Evolutionary conservation across 2,888 invertebrate species (phyloP).

Genomic region (Noctua fimbriata): DNA sequence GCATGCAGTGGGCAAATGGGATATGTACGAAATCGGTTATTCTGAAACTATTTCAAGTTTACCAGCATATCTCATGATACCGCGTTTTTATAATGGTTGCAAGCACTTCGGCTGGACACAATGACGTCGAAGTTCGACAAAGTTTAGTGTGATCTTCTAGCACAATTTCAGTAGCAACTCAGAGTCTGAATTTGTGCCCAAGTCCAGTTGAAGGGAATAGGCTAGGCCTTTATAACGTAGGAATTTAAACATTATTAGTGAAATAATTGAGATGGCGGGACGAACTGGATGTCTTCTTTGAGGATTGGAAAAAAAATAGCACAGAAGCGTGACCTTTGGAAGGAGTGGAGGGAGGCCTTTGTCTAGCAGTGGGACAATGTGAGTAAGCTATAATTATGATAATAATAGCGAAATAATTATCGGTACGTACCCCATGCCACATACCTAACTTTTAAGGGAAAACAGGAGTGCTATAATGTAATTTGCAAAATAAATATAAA

Average conservation of each 20-base stretch:
- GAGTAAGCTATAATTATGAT: no score
- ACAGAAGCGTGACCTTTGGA: no score
- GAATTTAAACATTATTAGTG: background rate
- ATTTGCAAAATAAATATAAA: background rate
- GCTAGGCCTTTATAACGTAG: background rate
- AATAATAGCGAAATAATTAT: background rate
- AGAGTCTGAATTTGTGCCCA: background rate
- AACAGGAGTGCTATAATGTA: background rate
- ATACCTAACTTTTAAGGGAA: background rate
- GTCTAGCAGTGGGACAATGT: no score
- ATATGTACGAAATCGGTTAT: slow-evolving; percentile 41
- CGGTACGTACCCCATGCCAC: no score
- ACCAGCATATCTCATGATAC: background rate
- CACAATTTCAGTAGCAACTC: background rate
- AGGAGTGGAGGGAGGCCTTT: no score
- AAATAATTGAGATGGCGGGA: no score
- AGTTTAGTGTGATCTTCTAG: background rate
- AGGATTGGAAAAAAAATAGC: no score
- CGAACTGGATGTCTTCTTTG: no score
- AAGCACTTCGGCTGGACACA: background rate
- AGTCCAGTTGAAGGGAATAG: background rate
- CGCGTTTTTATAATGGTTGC: background rate
- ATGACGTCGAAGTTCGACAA: background rate
- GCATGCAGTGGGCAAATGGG: slow-evolving; percentile 19
- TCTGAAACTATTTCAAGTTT: background rate